Evolutionary conservation across 2,888 invertebrate genomes (phyloP), one percentile per base, ranked within the genome.

Genomic region (Apamea monoglypha): DNA sequence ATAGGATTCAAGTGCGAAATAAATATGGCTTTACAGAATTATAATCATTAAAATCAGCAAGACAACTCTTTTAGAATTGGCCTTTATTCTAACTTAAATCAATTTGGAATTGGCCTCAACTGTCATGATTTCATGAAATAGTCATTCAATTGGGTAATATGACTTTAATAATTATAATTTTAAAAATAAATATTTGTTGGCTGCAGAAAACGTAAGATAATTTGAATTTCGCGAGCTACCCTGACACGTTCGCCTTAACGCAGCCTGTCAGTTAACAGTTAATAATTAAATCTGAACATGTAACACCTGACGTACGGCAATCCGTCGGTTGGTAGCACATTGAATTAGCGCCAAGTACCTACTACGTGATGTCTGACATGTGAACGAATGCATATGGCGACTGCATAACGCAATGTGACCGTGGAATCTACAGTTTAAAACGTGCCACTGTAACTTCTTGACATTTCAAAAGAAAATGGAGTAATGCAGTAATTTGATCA

Each of bases 341-440:
- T 78, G 78, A 82, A 82, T 78, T 83, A 67, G 36, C 73, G 78
- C 83, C 82, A 82, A 83, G 44, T 66, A 74, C 70, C 18, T 18
- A 18, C 61, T 82, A 72, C 82, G 83, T 78, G 83, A 70, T 82
- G 47, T 61, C 50, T 61, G 78, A 69, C 82, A 47, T 32, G 76
- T 36, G 59, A 66, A 16, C 71, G 0, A 53, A 56, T 70, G 44
- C 53, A 76, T 76, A 81, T 82, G 67, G 76, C 67, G 71, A 82
- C 61, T 82, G 66, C 75, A 64, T 29, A 53, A 66, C 50, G 71
- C 53, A 76, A 81, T 40, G 59, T 71, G 76, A 32, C 74, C 74
- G 16, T 82, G 44, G 16, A 68, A 63, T 44, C n/a, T 50, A 44
- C 59, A 61, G 59, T 53, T 50, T 16, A 5, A 59, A 61, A 67